phyloP scores from a whole-genome alignment of 2,888 invertebrate species.

The Tyria jacobaeae region DNA sequence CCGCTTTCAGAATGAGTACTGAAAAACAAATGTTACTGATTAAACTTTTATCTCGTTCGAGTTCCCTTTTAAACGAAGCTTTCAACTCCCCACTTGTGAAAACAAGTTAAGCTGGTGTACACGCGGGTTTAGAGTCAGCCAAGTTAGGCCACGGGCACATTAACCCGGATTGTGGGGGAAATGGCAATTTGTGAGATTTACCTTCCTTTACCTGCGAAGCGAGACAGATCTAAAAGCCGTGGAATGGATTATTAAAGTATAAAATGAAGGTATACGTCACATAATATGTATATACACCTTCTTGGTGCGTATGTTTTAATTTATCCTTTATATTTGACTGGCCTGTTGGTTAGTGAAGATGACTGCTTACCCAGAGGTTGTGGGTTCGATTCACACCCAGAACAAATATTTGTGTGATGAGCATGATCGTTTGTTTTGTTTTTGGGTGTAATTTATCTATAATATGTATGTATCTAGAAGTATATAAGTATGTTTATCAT shows the following conservation, averaged over 20 bases:
- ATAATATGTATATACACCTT: neutral
- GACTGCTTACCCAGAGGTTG: too few relatives aligned
- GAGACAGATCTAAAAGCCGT: conserved; percentile 16
- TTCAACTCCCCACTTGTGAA: conserved; percentile 14
- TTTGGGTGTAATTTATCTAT: too few relatives aligned
- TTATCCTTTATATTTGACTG: too few relatives aligned
- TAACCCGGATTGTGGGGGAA: conserved; percentile 6
- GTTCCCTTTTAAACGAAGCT: conserved; percentile 28
- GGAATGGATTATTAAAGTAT: conserved; percentile 11
- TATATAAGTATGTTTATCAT: too few relatives aligned
- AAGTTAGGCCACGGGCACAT: conserved; percentile 14
- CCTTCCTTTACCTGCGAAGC: neutral
- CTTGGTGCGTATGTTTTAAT: neutral
- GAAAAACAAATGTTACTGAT: conserved; percentile 28
- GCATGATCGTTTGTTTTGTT: too few relatives aligned
- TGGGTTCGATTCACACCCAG: too few relatives aligned
- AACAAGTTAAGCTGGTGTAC: conserved; percentile 12
- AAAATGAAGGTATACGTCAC: neutral
- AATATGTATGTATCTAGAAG: too few relatives aligned
- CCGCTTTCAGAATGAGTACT: conserved; percentile 3
- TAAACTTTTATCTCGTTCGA: conserved; percentile 32
- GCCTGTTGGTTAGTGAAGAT: too few relatives aligned
- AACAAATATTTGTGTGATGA: too few relatives aligned
- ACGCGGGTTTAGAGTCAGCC: conserved; percentile 4
- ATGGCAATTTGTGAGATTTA: conserved; percentile 8